Percentiles rank a stretch among this genome's conserved stretches.
Conservation (phyloP, 2,113 vertebrate genomes). For the Tautogolabrus adspersus region DNA sequence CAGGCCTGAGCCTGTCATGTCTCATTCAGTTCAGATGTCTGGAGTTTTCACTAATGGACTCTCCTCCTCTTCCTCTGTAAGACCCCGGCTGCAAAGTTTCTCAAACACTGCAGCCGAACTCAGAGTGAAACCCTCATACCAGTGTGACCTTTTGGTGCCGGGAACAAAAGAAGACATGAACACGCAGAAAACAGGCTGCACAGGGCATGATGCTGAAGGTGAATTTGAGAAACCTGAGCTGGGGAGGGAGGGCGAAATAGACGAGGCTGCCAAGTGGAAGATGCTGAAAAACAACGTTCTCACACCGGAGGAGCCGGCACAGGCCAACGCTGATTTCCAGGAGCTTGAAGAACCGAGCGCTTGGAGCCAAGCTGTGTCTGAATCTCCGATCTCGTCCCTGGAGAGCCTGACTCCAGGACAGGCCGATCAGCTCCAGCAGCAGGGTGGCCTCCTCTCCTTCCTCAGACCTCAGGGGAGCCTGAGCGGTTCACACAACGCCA, state of each 20-base stretch:
- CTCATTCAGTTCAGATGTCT: constrained; percentile 82
- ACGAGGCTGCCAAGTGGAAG: constrained; percentile 69
- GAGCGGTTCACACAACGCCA: constrained; percentile 86
- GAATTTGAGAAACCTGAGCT: constrained; percentile 80
- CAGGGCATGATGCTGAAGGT: constrained; percentile 73
- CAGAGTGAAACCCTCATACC: constrained; percentile 72
- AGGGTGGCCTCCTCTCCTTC: constrained; percentile 91
- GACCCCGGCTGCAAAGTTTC: constrained; percentile 77
- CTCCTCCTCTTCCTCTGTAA: constrained; percentile 70
- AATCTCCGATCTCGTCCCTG: constrained; percentile 85
- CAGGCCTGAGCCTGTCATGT: constrained; percentile 85
- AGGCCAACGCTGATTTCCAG: constrained; percentile 47
- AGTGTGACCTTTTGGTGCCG: constrained; percentile 82
- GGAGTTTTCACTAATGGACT: constrained; percentile 83
- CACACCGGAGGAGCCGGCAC: constrained; percentile 57
- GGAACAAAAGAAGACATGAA: constrained; percentile 85
- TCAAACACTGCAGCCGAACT: constrained; percentile 82
- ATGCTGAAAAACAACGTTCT: constrained; percentile 54
- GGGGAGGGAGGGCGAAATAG: constrained; percentile 41
- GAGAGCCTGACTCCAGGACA: constrained; percentile 87
- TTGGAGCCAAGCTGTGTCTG: constrained; percentile 62
- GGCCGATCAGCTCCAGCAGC: constrained; percentile 85
- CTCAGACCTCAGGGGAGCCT: constrained; percentile 92
- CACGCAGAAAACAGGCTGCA: constrained; percentile 74
- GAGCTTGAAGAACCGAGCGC: constrained; percentile 85